Conservation (phyloP, 2,113 vertebrate species). For the Callocephalon fimbriatum region DNA sequence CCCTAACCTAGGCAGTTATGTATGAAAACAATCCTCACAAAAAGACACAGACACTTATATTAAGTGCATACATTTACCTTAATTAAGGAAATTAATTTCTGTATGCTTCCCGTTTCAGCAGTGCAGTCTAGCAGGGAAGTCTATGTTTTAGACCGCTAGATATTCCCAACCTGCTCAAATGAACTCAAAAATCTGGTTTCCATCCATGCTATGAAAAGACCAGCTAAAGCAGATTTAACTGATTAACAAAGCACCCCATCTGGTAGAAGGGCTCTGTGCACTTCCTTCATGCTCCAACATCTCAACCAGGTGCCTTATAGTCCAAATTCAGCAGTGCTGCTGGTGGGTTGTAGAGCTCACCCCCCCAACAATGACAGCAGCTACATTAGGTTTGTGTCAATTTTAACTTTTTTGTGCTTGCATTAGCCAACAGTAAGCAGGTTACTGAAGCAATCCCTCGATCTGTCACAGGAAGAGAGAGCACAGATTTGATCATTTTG, state of each 20-base stretch:
- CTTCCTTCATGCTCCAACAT: not conserved
- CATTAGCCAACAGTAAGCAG: not conserved
- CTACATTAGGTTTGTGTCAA: not conserved
- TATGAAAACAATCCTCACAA: not conserved
- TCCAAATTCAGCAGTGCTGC: not conserved
- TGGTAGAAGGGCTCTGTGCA: not conserved
- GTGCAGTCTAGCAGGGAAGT: not conserved
- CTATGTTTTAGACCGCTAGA: not conserved
- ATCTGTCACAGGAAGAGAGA: not conserved
- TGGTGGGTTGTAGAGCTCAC: fast-evolving
- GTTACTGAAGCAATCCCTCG: not conserved
- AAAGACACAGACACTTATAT: not conserved
- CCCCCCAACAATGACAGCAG: not conserved
- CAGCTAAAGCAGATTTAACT: constrained; percentile 55
- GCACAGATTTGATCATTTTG: not conserved
- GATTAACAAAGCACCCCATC: constrained; percentile 29
- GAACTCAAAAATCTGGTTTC: constrained; percentile 28
- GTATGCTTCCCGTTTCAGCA: not conserved
- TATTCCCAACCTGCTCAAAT: not conserved
- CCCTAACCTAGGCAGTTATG: not conserved
- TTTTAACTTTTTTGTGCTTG: not conserved
- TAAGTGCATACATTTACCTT: not conserved
- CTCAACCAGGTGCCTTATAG: not conserved
- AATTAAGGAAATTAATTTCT: not conserved
- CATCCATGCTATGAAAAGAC: constrained; percentile 1